Base-by-base conservation (phyloP, 2,888 invertebrate genomes). In the Embidobia sp. region DNA sequence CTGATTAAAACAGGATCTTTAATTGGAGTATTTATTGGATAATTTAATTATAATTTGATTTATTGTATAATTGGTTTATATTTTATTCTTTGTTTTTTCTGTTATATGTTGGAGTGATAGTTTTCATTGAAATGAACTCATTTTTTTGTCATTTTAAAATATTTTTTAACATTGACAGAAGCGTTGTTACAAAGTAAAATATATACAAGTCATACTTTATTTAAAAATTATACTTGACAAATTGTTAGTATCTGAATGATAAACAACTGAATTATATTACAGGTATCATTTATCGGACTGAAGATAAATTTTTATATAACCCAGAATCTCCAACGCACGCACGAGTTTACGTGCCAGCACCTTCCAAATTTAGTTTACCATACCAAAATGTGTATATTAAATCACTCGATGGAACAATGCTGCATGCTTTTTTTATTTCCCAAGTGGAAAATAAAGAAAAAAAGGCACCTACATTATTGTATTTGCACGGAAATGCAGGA, bases 401-500 rank as follows among this genome's bases (percentile, higher is more conserved):
- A 86, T 94, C 94, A 55, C 91, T 92, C 55, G 96, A 96, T 91
- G 95, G 95, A 16, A 92, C 94, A 2, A 93, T 93, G 84, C 91
- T 97, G 51, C 96, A 97, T 83, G 93, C 95, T 90, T 96, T 95
- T 87, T 94, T 96, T 84, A 94, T 97, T 76, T 93, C 94, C 83
- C 96, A 96, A 87, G 91, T 93, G 0, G 92, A 92, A 72, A 92
- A 93, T 42, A 92, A 93, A 77, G 93, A 93, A 81, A 92, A 93
- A 80, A 92, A 92, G 84, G 93, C 93, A 55, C 96, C 97, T 0
- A 98, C 98, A 6, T 91, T 98, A 85, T 90, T 98, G 51, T 97
- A 96, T 90, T 94, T 98, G 79, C 98, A 98, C 91, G 98, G 98
- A 3, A 98, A 98, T 92, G 98, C 98, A 55, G 98, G 98, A 8